These are phyloP conservation scores for Paracentrotus lividus DNA, from an alignment of 53 echinoderm and acorn worm species.

Conservation along the genomic window DNA sequence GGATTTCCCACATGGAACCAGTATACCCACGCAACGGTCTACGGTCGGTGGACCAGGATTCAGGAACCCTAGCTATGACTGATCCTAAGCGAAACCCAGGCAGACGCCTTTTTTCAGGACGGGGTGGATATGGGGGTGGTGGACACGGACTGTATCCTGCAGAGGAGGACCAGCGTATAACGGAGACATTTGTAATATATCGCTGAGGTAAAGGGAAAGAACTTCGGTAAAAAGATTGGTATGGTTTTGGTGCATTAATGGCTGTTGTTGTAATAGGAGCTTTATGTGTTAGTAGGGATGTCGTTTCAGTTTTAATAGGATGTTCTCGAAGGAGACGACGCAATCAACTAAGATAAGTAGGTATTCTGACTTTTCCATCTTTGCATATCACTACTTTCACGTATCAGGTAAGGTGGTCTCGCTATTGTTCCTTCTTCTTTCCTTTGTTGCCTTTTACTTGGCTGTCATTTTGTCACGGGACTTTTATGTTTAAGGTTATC, in stretches of 20 bases:
- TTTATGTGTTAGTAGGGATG: constrained; percentile 21
- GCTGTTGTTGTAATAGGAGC: constrained; percentile 62
- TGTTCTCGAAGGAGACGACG: constrained; percentile 26
- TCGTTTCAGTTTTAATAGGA: constrained; percentile 41
- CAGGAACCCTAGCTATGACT: constrained; percentile 64
- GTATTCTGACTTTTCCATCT: too few species aligned
- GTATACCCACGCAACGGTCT: neutral
- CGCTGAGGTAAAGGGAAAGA: constrained; percentile 59
- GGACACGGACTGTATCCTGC: constrained; percentile 21
- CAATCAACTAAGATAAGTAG: constrained; percentile 7
- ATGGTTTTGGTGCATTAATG: constrained; percentile 62
- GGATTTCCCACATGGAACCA: constrained; percentile 11
- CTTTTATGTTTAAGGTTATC: too few species aligned
- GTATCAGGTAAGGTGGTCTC: too few species aligned
- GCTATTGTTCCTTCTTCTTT: too few species aligned
- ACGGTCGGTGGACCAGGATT: constrained; percentile 35
- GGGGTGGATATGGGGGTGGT: neutral
- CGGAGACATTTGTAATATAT: constrained; percentile 54
- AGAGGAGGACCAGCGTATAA: constrained; percentile 35
- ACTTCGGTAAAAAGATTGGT: constrained; percentile 59
- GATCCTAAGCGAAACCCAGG: constrained; percentile 58
- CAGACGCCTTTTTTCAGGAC: neutral
- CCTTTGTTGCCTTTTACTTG: too few species aligned
- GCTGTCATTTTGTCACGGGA: too few species aligned
- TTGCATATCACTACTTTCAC: too few species aligned